Conservation (phyloP, 2,113 vertebrate genomes). For the Colistium nudipinnis region DNA sequence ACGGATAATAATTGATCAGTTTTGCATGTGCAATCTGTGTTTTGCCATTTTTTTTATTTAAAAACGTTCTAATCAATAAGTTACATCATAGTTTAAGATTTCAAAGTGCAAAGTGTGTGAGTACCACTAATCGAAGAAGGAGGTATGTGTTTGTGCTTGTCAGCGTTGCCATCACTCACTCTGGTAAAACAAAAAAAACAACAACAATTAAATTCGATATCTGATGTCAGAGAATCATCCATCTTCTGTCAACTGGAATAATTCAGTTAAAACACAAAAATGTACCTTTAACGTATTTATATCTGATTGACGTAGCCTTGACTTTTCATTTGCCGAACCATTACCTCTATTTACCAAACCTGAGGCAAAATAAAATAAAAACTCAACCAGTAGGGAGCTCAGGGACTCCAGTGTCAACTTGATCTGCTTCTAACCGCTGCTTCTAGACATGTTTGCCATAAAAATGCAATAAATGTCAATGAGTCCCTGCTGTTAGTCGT, state of each 20-base stretch:
- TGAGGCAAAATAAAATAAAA: background rate
- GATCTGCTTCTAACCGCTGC: background rate
- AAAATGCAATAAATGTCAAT: background rate
- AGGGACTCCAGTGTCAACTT: background rate
- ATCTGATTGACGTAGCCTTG: background rate
- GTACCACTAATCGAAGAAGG: background rate
- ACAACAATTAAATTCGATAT: background rate
- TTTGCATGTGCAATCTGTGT: background rate
- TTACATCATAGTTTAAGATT: background rate
- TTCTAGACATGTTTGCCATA: background rate
- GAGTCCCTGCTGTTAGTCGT: background rate
- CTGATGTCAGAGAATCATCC: background rate
- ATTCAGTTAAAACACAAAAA: background rate
- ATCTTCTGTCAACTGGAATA: background rate
- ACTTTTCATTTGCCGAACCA: background rate
- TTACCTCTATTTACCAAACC: background rate
- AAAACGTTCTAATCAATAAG: background rate
- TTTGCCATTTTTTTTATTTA: too few species aligned
- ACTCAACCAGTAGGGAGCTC: background rate
- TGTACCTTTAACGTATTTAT: background rate
- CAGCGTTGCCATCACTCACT: conserved; percentile 23
- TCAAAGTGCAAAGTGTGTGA: conserved; percentile 46
- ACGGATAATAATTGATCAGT: conserved; percentile 8
- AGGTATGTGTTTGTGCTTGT: background rate
- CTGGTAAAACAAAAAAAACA: conserved; percentile 37